Base-by-base conservation (phyloP, 2,113 vertebrate species). In the Myotis lucifugus region DNA sequence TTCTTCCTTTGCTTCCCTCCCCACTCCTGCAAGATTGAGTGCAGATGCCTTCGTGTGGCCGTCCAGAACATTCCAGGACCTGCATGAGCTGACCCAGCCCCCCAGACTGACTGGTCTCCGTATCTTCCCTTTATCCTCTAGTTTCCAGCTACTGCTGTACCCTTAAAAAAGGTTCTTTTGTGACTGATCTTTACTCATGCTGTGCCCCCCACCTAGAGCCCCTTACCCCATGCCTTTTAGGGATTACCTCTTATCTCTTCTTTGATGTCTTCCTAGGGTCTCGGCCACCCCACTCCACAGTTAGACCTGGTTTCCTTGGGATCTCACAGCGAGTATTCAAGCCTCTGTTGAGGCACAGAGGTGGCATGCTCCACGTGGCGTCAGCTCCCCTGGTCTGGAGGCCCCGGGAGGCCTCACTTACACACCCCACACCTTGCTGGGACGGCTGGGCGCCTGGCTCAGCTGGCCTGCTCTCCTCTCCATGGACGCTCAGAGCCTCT, bases 51-150 rank as follows among this genome's bases (percentile, higher is more conserved):
- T 14, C 8, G 32, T 40, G 23, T 79, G 87, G 50, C 50, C 64
- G 89, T 88, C 77, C 73, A 61, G 85, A 95, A 85, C 69, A 46
- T 95, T 90, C 56, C 34, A 21, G 81, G 32, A 67, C 50, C 76
- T 91, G 18, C 34, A 10, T 21, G 66, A 77, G 12, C n/a, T 77
- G 73, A 56, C 69, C n/a, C 40, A 93, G 76, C 5, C 9, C 27
- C 19, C 19, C 48, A 54, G 40, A 42, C 23, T 70, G 40, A 67
- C 54, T 90, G 46, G 0, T 82, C 12, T 3, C 0, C 72, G 7
- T 3, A 25, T 17, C 56, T 40, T 85, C 14, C 9, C 54, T 19
- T 2, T 66, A 15, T 27, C 56, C 27, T 61, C 64, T 40, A 77
- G 52, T 77, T 61, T 52, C 67, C 11, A 76, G 70, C 52, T 92